phyloP scores from a whole-genome alignment of 1,140 invertebrate genomes.

The Bombyx mandarina region DNA sequence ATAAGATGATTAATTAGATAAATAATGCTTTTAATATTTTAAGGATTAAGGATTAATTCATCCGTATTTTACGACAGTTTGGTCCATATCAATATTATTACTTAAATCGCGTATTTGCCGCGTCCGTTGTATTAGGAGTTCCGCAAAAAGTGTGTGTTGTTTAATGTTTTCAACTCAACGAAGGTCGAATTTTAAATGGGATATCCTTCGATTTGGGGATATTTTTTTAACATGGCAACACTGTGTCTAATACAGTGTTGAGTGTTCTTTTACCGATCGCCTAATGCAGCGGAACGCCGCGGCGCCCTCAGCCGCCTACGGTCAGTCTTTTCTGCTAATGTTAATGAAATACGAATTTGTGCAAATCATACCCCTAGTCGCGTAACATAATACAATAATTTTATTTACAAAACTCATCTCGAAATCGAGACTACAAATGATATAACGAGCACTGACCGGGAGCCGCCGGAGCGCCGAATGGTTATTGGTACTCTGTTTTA shows the following conservation, averaged over 20 bases:
- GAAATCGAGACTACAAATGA: slow-evolving; percentile 35
- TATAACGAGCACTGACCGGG: slow-evolving; percentile 53
- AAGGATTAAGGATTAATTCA: slow-evolving; percentile 60
- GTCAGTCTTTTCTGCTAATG: slow-evolving; percentile 65
- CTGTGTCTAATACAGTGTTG: too few relatives aligned
- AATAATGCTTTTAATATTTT: slow-evolving; percentile 62
- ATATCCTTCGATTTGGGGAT: too few relatives aligned
- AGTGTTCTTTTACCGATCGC: slow-evolving; percentile 34
- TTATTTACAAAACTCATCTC: slow-evolving; percentile 60
- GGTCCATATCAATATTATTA: slow-evolving; percentile 69
- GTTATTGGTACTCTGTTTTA: slow-evolving; percentile 12
- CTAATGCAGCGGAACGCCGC: slow-evolving; percentile 40
- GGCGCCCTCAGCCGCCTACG: slow-evolving; percentile 60
- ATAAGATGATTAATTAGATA: slow-evolving; percentile 66
- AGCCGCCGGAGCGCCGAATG: slow-evolving; percentile 44
- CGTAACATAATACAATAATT: slow-evolving; percentile 57
- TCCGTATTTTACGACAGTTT: slow-evolving; percentile 65
- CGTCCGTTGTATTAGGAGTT: slow-evolving; percentile 39
- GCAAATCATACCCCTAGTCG: slow-evolving; percentile 66
- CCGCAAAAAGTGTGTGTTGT: slow-evolving; percentile 27
- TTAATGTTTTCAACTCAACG: neutral
- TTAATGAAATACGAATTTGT: slow-evolving; percentile 54
- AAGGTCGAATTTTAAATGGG: too few relatives aligned
- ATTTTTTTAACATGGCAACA: too few relatives aligned
- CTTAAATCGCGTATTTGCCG: slow-evolving; percentile 44